Conservation (phyloP, 92 coral and sea anemone genomes). For the Palythoa grandiflora region DNA sequence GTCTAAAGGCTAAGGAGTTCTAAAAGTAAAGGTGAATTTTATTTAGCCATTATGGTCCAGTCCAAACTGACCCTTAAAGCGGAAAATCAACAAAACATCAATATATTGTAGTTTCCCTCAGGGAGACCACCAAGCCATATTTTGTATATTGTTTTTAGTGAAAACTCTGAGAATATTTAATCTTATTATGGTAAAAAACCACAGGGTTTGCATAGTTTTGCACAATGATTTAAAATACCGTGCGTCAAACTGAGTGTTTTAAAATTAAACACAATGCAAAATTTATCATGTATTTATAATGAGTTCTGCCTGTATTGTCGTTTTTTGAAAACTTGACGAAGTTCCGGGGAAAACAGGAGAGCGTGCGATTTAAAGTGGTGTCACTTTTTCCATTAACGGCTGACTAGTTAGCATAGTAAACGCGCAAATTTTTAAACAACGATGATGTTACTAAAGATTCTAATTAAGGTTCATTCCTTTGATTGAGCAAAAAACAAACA, state of each 20-base stretch:
- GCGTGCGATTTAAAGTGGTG: neutral
- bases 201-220: neutral
- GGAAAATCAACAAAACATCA: neutral
- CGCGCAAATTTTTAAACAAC: neutral
- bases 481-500: conserved; percentile 49
- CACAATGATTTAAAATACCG: conserved; percentile 19
- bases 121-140: conserved; percentile 13
- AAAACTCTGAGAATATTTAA: neutral
- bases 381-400: neutral
- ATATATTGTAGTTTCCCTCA: conserved; percentile 13
- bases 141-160: conserved; percentile 11
- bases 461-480: conserved; percentile 32
- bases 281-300: neutral
- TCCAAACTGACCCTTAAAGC: conserved; percentile 21
- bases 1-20: neutral
- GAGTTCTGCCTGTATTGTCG: neutral
- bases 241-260: conserved; percentile 33
- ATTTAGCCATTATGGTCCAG: no score
- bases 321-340: conserved; percentile 8
- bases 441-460: neutral
- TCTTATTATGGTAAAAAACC: neutral
- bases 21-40: no score
- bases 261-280: conserved; percentile 13
- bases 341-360: neutral
- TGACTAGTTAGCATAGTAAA: neutral